Evolutionary conservation across 2,113 vertebrate species (phyloP), one percentile per base, ranked within the genome.

Genomic region (Choloepus hoffmanni): DNA sequence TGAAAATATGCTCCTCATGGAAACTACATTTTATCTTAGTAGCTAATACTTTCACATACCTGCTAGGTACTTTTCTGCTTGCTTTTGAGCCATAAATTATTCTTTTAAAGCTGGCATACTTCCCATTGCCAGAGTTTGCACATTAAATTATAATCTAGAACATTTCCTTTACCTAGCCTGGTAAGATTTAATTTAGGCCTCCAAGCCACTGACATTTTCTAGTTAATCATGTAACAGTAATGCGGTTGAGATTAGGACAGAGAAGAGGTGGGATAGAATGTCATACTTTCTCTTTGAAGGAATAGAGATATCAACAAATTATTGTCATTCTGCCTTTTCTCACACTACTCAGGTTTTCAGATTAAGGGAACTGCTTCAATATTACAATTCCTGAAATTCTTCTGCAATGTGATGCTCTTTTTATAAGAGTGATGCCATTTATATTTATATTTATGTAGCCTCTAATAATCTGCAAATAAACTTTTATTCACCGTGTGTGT

Each of bases 11-110:
- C 5, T 93, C 21, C 14, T 94, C 36, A n/a, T 36, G 19, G 73
- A 94, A 94, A 55, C 45, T 92, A 9, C 91, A 89, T 94, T 94
- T 97, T 94, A 87, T 96, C 88, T 96, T 55, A 72, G 74, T 78
- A 85, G 83, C 45, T 94, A 93, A 73, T 92, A 48, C 11, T 78
- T 95, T 78, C 45, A 89, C 14, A 85, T 89, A 94, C 74, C 53
- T 70, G 15, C 55, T 90, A 14, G 24, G 18, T 83, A 65, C 30
- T 90, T 91, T 95, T 30, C 78, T 86, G 65, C 21, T 94, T 94
- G 50, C 74, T 95, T 93, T 76, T 85, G 67, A 86, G 19, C 70
- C 53, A 86, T 94, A 97, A 94, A 96, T 95, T 94, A 76, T 53
- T 92, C 60, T 94, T 92, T 63, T 78, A 92, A 92, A 94, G 43